Evolutionary conservation across 2,113 vertebrate species (phyloP).

Genomic region (Lagopus muta): DNA sequence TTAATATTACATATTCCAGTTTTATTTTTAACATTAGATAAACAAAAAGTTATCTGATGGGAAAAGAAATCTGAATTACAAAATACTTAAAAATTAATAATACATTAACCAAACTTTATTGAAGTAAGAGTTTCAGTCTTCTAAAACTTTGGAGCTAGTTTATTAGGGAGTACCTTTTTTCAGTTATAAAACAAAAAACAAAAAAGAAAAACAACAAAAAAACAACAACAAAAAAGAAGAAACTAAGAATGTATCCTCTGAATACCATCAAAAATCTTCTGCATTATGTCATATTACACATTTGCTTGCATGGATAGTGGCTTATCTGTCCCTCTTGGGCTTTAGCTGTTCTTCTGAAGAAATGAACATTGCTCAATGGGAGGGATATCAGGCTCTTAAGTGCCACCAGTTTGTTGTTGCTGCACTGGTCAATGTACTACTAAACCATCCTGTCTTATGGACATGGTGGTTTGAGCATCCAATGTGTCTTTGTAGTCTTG

Average conservation of each 20-base stretch:
- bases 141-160: background rate
- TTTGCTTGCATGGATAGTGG: background rate
- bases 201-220: no score
- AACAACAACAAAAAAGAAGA: no score
- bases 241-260: background rate
- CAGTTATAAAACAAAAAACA: no score
- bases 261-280: background rate
- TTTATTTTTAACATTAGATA: background rate
- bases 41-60: background rate
- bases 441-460: background rate
- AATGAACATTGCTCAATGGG: background rate
- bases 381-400: background rate
- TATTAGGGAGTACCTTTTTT: background rate
- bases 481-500: background rate
- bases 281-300: background rate
- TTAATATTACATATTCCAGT: background rate
- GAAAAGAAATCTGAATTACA: background rate
- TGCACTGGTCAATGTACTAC: background rate
- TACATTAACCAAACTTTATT: background rate
- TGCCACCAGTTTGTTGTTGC: background rate
- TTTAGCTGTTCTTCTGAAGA: background rate
- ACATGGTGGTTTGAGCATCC: background rate
- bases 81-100: constrained; percentile 15
- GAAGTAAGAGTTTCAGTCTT: background rate
- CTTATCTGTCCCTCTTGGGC: background rate